These are phyloP conservation scores for Heterochromis multidens DNA, from an alignment of 2,113 vertebrate genomes.

Conservation along the genomic window DNA sequence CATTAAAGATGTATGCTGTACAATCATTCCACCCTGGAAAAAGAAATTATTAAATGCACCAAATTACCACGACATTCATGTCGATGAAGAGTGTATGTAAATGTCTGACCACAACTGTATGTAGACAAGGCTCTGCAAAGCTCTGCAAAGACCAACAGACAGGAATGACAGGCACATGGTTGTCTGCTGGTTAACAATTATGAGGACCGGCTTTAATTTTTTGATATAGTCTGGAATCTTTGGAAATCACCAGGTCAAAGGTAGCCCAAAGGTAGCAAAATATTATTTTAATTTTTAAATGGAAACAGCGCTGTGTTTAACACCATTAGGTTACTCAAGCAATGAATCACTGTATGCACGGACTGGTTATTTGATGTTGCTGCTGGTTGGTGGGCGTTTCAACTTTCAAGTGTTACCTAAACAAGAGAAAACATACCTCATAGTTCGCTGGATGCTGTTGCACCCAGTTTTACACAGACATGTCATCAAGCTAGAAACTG, in stretches of 20 bases:
- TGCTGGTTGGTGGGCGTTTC: background rate
- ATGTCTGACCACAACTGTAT: background rate
- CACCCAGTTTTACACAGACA: background rate
- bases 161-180: accelerated
- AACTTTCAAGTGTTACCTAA: accelerated
- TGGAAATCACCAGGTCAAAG: background rate
- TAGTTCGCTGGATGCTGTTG: background rate
- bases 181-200: background rate
- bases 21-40: background rate
- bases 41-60: background rate
- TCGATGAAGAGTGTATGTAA: background rate
- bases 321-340: background rate
- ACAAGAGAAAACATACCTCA: background rate
- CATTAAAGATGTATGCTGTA: background rate
- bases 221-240: background rate
- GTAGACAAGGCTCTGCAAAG: background rate
- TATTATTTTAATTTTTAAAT: too few species aligned
- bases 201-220: background rate
- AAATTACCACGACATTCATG: background rate
- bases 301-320: background rate
- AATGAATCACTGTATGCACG: background rate
- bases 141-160: background rate
- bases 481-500: background rate
- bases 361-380: background rate
- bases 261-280: background rate